Conservation (phyloP, 2,113 vertebrate genomes). For the Leucopsar rothschildi region DNA sequence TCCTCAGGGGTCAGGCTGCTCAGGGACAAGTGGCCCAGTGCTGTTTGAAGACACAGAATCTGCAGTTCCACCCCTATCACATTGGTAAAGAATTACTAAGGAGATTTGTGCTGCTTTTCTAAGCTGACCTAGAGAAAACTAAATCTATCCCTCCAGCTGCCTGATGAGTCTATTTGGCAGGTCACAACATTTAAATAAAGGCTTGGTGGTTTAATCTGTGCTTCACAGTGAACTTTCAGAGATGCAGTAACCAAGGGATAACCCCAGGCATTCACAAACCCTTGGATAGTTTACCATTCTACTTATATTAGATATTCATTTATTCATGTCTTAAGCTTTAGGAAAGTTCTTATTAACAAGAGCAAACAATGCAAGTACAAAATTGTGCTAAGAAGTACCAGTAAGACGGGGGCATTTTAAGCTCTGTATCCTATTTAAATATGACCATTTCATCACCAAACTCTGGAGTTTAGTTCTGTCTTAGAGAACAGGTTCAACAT, state of each 20-base stretch:
- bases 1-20: neutral
- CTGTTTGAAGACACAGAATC: neutral
- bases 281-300: neutral
- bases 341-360: neutral
- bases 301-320: conserved; percentile 11
- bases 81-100: rapidly evolving
- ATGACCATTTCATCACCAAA: neutral
- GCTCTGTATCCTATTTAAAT: neutral
- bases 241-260: neutral
- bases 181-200: neutral
- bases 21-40: neutral
- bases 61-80: neutral
- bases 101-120: neutral
- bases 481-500: neutral
- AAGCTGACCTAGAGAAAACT: neutral
- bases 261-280: neutral
- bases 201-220: neutral
- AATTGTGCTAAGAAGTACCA: neutral
- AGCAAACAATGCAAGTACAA: neutral
- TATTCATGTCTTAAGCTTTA: neutral
- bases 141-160: neutral
- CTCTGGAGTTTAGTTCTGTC: neutral
- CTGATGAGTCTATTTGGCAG: neutral
- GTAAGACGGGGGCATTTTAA: neutral
- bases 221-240: neutral